These are phyloP conservation scores for Eupithecia tripunctaria DNA, from an alignment of 2,888 invertebrate genomes.

Conservation along the genomic window DNA sequence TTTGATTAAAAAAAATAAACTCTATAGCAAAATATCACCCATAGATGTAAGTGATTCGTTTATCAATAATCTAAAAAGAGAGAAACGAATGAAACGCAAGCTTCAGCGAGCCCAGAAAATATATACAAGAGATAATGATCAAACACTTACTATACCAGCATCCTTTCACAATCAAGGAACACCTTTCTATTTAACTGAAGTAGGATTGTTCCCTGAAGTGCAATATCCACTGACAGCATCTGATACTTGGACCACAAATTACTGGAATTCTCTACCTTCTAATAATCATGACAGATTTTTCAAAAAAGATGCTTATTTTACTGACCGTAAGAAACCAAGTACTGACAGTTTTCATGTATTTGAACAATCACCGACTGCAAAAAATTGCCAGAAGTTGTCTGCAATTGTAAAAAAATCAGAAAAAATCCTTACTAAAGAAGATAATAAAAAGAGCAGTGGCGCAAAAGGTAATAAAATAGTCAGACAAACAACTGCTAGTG, in stretches of 20 bases:
- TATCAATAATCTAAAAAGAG: conserved; percentile 48
- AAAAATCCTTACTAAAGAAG: not conserved
- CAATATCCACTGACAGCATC: conserved; percentile 65
- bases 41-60: conserved; percentile 28
- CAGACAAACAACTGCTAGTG: not conserved
- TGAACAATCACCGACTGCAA: conserved; percentile 14
- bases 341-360: conserved; percentile 20
- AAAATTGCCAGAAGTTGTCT: conserved; percentile 21
- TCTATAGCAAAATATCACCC: conserved; percentile 16
- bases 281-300: conserved; percentile 33
- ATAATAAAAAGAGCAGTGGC: not conserved
- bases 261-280: conserved; percentile 55
- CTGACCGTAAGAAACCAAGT: conserved; percentile 24
- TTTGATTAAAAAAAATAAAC: conserved; percentile 30
- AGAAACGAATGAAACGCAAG: conserved; percentile 50
- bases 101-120: conserved; percentile 34
- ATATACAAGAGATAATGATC: conserved; percentile 17
- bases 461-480: not conserved
- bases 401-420: conserved; percentile 15
- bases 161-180: conserved; percentile 28
- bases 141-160: conserved; percentile 1
- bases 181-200: conserved; percentile 45
- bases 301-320: conserved; percentile 24
- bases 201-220: conserved; percentile 65
- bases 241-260: conserved; percentile 66